A percentile compares a stretch with the other conserved stretches of the same genome.
phyloP scores from a whole-genome alignment of 1,140 invertebrate species.

The Conus ventricosus region DNA sequence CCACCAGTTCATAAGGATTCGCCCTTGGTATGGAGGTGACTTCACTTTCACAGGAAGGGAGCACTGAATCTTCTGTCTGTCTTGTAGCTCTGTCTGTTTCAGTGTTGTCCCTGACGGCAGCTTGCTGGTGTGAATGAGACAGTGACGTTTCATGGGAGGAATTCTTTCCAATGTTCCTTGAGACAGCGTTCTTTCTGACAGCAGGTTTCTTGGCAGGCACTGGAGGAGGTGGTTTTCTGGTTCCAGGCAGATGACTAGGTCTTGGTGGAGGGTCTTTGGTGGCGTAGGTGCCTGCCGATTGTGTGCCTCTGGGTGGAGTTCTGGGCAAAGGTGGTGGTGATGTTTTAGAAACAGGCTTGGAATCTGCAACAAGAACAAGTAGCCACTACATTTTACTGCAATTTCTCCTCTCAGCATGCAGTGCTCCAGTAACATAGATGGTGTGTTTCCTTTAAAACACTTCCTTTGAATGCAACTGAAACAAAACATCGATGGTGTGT shows the following conservation, averaged over 20 bases:
- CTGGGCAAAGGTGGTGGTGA: slow-evolving; percentile 17
- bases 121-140: background rate
- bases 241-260: background rate
- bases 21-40: background rate
- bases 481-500: background rate
- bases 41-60: background rate
- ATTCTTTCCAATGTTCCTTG: background rate
- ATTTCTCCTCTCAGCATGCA: too few relatives aligned
- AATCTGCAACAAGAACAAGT: background rate
- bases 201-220: slow-evolving; percentile 32
- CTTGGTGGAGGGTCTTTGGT: background rate
- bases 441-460: background rate
- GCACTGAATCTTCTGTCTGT: background rate
- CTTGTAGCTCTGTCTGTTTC: background rate
- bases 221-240: slow-evolving; percentile 4
- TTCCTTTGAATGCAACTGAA: background rate
- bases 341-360: background rate
- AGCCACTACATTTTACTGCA: too few relatives aligned
- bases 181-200: background rate
- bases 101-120: background rate
- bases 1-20: background rate
- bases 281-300: background rate
- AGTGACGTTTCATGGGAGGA: background rate
- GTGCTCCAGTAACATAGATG: background rate
- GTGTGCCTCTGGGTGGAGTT: slow-evolving; percentile 3